Evolutionary conservation across 2,888 invertebrate species (phyloP).

Genomic region (Pasiphila rectangulata): DNA sequence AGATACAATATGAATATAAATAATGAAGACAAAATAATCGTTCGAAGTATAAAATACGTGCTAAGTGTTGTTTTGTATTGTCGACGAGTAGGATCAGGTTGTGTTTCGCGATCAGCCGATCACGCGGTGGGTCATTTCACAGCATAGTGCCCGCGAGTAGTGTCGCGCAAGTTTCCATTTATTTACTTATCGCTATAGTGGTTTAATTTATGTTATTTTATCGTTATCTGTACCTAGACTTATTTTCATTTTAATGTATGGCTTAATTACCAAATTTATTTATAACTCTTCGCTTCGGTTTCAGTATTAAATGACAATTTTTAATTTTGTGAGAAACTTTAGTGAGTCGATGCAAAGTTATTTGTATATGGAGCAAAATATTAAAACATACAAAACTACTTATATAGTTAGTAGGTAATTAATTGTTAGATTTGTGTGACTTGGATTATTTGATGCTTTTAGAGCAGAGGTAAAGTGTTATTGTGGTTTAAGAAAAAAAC

Average conservation of each 20-base stretch:
- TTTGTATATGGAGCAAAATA: conserved; percentile 80
- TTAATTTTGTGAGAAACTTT: conserved; percentile 56
- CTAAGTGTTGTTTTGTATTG: conserved; percentile 75
- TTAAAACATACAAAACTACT: conserved; percentile 62
- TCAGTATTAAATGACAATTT: conserved; percentile 76
- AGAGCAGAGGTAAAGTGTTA: conserved; percentile 78
- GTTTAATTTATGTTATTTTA: conserved; percentile 62
- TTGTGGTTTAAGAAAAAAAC: conserved; percentile 78
- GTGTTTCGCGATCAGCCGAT: conserved; percentile 45
- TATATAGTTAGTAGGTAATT: conserved; percentile 73
- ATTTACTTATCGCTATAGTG: conserved; percentile 57
- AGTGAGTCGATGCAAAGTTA: conserved; percentile 64
- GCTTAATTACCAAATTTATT: conserved; percentile 77
- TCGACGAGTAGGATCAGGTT: conserved; percentile 55
- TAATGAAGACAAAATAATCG: conserved; percentile 72
- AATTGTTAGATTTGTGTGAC: conserved; percentile 82
- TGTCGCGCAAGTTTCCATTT: conserved; percentile 65
- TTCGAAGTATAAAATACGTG: conserved; percentile 76
- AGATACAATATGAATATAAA: conserved; percentile 77
- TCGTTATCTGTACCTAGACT: conserved; percentile 59
- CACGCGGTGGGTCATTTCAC: conserved; percentile 27
- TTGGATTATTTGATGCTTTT: conserved; percentile 79
- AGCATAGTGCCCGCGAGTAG: conserved; percentile 68
- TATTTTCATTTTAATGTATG: conserved; percentile 52
- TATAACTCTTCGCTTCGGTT: conserved; percentile 71